Evolutionary conservation across 2,888 invertebrate genomes (phyloP).

Genomic region (Drosophila dives): DNA sequence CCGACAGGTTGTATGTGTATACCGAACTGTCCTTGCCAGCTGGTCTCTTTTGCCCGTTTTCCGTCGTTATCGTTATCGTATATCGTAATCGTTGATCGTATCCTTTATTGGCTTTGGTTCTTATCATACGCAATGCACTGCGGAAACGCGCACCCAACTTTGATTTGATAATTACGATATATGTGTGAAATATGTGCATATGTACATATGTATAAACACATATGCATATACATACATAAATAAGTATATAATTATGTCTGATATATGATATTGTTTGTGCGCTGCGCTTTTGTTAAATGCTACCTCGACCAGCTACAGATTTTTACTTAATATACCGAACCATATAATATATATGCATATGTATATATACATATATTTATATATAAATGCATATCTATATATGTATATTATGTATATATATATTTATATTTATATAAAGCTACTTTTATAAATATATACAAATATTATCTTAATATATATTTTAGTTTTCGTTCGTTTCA

Average conservation of each 20-base stretch:
- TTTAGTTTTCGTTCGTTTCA: slow-evolving; percentile 23
- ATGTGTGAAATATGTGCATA: slow-evolving; percentile 11
- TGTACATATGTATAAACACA: slow-evolving; percentile 2
- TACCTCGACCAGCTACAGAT: slow-evolving; percentile 24
- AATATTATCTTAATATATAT: slow-evolving; percentile 41
- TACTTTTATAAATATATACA: slow-evolving; percentile 21
- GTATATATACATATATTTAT: slow-evolving; percentile 2
- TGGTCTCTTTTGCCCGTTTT: slow-evolving; percentile 47
- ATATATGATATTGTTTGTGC: slow-evolving; percentile 32
- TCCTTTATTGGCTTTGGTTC: slow-evolving; percentile 57
- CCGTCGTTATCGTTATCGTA: slow-evolving; percentile 51
- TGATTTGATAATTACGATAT: slow-evolving; percentile 34
- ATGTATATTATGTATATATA: slow-evolving; percentile 2
- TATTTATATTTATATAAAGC: slow-evolving; percentile 19
- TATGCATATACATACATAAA: slow-evolving; percentile 5
- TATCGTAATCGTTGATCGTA: slow-evolving; percentile 31
- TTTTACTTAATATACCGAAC: slow-evolving; percentile 25
- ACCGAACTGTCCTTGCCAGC: slow-evolving; percentile 11
- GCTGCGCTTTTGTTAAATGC: slow-evolving; percentile 37
- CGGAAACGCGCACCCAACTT: slow-evolving; percentile 45
- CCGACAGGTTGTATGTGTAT: slow-evolving; percentile 21
- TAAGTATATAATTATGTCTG: slow-evolving; percentile 40
- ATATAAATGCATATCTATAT: not conserved
- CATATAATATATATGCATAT: slow-evolving; percentile 14
- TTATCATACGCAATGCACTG: slow-evolving; percentile 45